phyloP scores from a whole-genome alignment of 1,140 invertebrate species.

The Agrilus planipennis region DNA sequence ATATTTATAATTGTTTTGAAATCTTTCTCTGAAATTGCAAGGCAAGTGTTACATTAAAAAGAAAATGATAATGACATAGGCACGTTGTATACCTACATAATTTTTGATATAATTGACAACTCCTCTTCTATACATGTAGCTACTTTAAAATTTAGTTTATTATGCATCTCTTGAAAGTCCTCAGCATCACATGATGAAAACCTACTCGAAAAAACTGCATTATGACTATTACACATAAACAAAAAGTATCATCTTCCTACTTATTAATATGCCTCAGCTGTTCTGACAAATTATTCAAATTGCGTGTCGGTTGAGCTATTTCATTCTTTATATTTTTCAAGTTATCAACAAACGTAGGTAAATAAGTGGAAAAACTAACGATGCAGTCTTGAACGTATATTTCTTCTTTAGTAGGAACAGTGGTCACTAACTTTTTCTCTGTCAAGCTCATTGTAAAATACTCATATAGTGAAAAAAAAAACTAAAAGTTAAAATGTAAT shows the following conservation, averaged over 20 bases:
- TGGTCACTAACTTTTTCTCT: no score
- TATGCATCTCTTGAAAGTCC: conserved; percentile 16
- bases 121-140: conserved; percentile 17
- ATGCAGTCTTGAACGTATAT: conserved; percentile 4
- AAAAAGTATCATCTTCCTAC: no score
- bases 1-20: conserved; percentile 19
- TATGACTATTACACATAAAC: no score
- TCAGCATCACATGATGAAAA: conserved; percentile 16
- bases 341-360: conserved; percentile 13
- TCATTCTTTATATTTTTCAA: conserved; percentile 17
- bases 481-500: no score
- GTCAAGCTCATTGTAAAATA: no score
- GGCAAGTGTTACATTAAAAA: no score
- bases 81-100: conserved; percentile 14
- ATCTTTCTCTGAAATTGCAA: conserved; percentile 21
- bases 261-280: conserved; percentile 18
- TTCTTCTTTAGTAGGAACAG: conserved; percentile 6
- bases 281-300: conserved; percentile 19
- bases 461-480: no score
- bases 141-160: conserved; percentile 16
- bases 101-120: conserved; percentile 13
- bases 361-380: conserved; percentile 2
- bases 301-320: conserved; percentile 11
- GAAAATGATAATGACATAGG: no score
- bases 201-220: no score